Evolutionary conservation across 2,888 invertebrate genomes (phyloP).

Genomic region (Ormyrus pomaceus): DNA sequence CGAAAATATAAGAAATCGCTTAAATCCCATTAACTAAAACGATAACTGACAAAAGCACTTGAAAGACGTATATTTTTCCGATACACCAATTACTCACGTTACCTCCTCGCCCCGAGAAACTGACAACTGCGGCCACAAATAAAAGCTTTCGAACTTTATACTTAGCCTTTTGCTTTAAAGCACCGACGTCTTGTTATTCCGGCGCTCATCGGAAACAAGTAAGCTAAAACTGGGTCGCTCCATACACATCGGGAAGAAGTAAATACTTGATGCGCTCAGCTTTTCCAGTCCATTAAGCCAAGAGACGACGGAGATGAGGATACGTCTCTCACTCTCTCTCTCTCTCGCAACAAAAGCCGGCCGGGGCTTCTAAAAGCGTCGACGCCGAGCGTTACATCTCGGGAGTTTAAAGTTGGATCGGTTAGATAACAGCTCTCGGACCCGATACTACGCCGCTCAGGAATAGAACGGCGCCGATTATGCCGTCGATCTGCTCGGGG

Average conservation of each 20-base stretch:
- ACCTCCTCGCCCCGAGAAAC: too few relatives aligned
- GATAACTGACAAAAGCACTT: too few relatives aligned
- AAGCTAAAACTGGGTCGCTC: conserved; percentile 3
- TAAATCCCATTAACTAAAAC: too few relatives aligned
- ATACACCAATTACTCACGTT: too few relatives aligned
- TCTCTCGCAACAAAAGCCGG: neutral
- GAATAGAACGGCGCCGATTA: conserved; percentile 22
- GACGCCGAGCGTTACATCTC: neutral
- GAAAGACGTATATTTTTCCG: too few relatives aligned
- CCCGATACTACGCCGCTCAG: neutral
- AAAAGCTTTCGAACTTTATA: too few relatives aligned
- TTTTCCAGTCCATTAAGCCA: conserved; percentile 32
- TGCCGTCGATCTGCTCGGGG: neutral
- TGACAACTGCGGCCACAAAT: too few relatives aligned
- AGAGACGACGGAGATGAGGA: neutral
- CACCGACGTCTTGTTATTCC: neutral
- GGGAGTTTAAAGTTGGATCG: conserved; percentile 35
- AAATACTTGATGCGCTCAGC: conserved; percentile 4
- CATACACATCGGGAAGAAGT: neutral
- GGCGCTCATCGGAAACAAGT: neutral
- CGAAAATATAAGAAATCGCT: too few relatives aligned
- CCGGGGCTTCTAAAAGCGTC: conserved; percentile 32
- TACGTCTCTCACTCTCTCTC: neutral
- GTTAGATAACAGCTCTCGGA: conserved; percentile 34
- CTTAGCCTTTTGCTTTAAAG: too few relatives aligned